Conservation (phyloP, 2,797 vertebrate species). For the Eptatretus atami region DNA sequence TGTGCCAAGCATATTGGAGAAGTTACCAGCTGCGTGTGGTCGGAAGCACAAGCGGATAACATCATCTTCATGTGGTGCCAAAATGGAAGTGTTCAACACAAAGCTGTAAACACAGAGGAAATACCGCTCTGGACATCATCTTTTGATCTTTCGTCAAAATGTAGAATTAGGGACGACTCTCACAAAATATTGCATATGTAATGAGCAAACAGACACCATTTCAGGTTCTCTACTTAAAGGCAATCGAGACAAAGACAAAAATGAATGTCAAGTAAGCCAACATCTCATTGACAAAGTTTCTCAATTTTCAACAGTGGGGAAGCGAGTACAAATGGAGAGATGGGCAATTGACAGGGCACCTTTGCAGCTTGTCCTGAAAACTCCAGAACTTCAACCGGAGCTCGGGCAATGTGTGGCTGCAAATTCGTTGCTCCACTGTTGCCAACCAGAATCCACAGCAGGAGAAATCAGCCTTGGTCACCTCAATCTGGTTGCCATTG, state of each 20-base stretch:
- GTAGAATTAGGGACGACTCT: too few relatives aligned
- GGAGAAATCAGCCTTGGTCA: constrained; percentile 34
- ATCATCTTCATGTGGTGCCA: constrained; percentile 31
- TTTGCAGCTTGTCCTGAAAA: constrained; percentile 34
- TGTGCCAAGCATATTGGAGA: constrained; percentile 31
- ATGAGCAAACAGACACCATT: too few relatives aligned
- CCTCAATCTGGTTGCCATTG: constrained; percentile 34
- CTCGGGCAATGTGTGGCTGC: constrained; percentile 23
- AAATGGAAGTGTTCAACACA: constrained; percentile 49
- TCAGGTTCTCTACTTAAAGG: too few relatives aligned
- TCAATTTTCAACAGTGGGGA: too few relatives aligned
- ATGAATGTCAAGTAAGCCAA: background rate
- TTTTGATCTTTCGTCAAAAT: too few relatives aligned
- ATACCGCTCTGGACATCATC: background rate
- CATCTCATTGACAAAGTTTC: too few relatives aligned
- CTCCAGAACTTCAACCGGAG: constrained; percentile 49
- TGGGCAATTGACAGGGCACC: constrained; percentile 18
- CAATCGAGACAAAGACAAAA: background rate
- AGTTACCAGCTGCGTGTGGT: constrained; percentile 13
- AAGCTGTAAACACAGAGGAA: constrained; percentile 22
- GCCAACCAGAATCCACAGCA: constrained; percentile 35
- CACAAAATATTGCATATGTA: too few relatives aligned
- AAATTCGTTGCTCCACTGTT: constrained; percentile 44
- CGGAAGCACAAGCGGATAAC: constrained; percentile 46
- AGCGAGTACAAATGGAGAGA: background rate